phyloP scores from a whole-genome alignment of 2,797 vertebrate genomes.

The Allobates femoralis region DNA sequence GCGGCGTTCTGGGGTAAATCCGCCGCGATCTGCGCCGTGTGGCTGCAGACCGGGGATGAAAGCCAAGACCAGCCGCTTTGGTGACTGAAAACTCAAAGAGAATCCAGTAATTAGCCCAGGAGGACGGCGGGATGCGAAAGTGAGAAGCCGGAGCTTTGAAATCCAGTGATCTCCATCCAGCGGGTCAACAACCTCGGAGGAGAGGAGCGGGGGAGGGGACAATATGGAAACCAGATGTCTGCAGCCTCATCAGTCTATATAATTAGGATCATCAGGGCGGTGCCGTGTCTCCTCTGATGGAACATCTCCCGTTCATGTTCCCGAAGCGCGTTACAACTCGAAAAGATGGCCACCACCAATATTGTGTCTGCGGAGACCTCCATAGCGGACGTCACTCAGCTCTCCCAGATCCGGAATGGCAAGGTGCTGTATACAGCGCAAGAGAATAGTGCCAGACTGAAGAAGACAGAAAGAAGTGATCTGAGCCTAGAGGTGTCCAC shows the following conservation, averaged over 20 bases:
- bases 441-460: too few relatives aligned
- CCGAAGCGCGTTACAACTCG: background rate
- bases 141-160: constrained; percentile 75
- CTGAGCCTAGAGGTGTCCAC: too few relatives aligned
- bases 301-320: background rate
- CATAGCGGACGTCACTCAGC: too few relatives aligned
- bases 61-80: constrained; percentile 61
- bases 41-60: constrained; percentile 42
- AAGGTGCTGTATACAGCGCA: too few relatives aligned
- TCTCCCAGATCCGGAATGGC: too few relatives aligned
- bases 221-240: constrained; percentile 93
- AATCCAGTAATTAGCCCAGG: constrained; percentile 87
- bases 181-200: constrained; percentile 81
- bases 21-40: background rate
- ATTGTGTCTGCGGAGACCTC: constrained; percentile 6
- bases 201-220: constrained; percentile 69
- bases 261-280: constrained; percentile 68
- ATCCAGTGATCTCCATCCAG: constrained; percentile 80
- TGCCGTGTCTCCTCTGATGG: constrained; percentile 42
- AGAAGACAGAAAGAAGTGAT: too few relatives aligned
- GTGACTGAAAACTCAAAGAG: constrained; percentile 76
- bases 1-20: constrained; percentile 65
- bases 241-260: background rate
- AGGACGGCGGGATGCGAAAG: constrained; percentile 74
- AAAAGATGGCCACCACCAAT: background rate